phyloP scores from a whole-genome alignment of 2,797 vertebrate species.

The Microchirus variegatus region DNA sequence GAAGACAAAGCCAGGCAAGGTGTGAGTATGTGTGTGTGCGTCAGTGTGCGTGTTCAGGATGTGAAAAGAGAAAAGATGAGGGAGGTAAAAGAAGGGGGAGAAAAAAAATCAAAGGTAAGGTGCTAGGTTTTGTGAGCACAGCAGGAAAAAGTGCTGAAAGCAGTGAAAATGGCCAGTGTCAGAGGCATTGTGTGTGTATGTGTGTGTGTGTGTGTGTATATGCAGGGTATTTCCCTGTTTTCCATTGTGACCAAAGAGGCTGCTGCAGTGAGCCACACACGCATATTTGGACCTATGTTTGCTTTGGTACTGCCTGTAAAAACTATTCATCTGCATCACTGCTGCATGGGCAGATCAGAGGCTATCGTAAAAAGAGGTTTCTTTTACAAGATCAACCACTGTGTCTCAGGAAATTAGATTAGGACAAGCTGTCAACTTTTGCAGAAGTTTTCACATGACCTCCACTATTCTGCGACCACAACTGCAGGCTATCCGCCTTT shows the following conservation, averaged over 20 bases:
- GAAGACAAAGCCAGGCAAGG: conserved; percentile 67
- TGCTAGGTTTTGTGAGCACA: conserved; percentile 79
- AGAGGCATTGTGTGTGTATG: conserved; percentile 58
- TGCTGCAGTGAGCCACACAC: background rate
- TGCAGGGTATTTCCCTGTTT: conserved; percentile 59
- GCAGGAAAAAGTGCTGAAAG: conserved; percentile 86
- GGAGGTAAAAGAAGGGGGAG: conserved; percentile 42
- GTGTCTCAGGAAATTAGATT: conserved; percentile 34
- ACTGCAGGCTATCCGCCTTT: conserved; percentile 26
- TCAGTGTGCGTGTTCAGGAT: conserved; percentile 43
- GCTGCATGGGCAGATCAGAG: conserved; percentile 13
- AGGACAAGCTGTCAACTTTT: conserved; percentile 44
- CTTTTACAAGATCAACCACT: conserved; percentile 28
- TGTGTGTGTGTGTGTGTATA: background rate
- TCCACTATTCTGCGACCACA: conserved; percentile 22
- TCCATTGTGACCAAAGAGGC: conserved; percentile 68
- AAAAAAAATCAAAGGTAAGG: conserved; percentile 55
- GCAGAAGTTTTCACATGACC: conserved; percentile 23
- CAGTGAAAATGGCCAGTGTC: conserved; percentile 71
- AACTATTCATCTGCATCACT: conserved; percentile 38
- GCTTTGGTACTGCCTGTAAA: conserved; percentile 46
- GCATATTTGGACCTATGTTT: conserved; percentile 26
- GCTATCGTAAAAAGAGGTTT: conserved; percentile 37
- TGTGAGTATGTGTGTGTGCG: conserved; percentile 48
- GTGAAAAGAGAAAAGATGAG: conserved; percentile 72